Percentiles rank a stretch among this genome's conserved stretches.
These are phyloP conservation scores for Perodicticus potto DNA, from an alignment of 2,797 vertebrate genomes.

Conservation along the genomic window DNA sequence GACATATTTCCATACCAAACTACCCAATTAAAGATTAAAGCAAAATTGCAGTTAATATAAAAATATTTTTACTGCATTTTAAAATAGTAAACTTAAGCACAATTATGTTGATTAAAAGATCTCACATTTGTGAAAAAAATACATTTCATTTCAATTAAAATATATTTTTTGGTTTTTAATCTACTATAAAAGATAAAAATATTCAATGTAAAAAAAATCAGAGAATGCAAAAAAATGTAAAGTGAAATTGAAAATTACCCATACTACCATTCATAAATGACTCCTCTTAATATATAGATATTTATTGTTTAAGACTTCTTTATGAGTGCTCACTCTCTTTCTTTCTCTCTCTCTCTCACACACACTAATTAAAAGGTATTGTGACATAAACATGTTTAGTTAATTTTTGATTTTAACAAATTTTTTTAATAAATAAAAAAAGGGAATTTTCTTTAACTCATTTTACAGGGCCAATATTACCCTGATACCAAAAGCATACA, in stretches of 20 bases:
- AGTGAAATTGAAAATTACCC: slow-evolving; percentile 36
- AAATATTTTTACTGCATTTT: slow-evolving; percentile 44
- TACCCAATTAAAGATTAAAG: slow-evolving; percentile 28
- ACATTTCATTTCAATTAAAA: slow-evolving; percentile 45
- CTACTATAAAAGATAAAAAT: slow-evolving; percentile 31
- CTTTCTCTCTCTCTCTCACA: neutral
- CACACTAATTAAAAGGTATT: neutral
- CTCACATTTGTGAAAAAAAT: slow-evolving; percentile 40
- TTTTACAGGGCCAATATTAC: neutral
- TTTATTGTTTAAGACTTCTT: neutral
- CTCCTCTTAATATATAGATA: neutral
- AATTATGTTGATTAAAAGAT: slow-evolving; percentile 36
- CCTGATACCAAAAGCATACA: neutral
- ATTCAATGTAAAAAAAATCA: slow-evolving; percentile 30
- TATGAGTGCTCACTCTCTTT: neutral
- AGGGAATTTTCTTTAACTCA: neutral
- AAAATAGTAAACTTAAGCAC: slow-evolving; percentile 13
- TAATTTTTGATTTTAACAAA: slow-evolving; percentile 6
- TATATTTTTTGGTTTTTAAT: slow-evolving; percentile 13
- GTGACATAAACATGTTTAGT: neutral
- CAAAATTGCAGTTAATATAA: slow-evolving; percentile 41
- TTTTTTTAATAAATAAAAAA: neutral
- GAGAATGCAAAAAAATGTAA: slow-evolving; percentile 24
- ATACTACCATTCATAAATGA: neutral
- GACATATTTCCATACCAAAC: neutral